phyloP scores from a whole-genome alignment of 2,797 vertebrate genomes.

The Scyliorhinus canicula region DNA sequence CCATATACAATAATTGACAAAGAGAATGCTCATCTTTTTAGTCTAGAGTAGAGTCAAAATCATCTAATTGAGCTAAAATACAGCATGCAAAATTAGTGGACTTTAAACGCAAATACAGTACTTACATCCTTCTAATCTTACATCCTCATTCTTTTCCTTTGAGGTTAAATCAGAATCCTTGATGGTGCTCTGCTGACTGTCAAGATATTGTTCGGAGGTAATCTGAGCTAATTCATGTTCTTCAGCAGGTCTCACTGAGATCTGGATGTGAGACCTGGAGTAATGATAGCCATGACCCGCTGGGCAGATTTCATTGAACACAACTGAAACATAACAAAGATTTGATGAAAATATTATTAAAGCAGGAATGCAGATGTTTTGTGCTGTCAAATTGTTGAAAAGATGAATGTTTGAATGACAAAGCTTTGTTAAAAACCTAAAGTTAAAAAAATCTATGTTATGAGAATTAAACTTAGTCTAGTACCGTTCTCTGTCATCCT shows the following conservation, averaged over 20 bases:
- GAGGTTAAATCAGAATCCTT: conserved; percentile 9
- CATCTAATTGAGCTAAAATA: not conserved
- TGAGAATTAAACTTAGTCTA: not conserved
- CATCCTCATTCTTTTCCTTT: not conserved
- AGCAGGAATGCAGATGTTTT: not conserved
- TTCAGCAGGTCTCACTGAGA: conserved; percentile 72
- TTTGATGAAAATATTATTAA: not conserved
- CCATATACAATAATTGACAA: not conserved
- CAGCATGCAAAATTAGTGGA: not conserved
- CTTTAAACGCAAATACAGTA: not conserved
- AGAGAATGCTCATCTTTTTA: not conserved
- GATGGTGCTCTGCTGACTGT: not conserved
- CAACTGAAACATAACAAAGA: conserved; percentile 50
- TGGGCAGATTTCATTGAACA: conserved; percentile 72
- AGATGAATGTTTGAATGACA: not conserved
- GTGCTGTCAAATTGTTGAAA: not conserved
- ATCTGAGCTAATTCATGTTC: conserved; percentile 66
- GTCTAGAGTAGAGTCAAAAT: not conserved
- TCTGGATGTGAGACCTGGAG: conserved; percentile 65
- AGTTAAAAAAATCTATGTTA: not conserved
- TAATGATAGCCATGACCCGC: conserved; percentile 70
- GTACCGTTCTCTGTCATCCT: too few relatives aligned
- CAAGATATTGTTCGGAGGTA: conserved; percentile 49
- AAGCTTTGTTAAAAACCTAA: too few relatives aligned
- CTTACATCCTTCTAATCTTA: conserved; percentile 17